Evolutionary conservation across 2,113 vertebrate genomes (phyloP), one percentile per base, ranked within the genome.

Genomic region (Macroglossus sobrinus): DNA sequence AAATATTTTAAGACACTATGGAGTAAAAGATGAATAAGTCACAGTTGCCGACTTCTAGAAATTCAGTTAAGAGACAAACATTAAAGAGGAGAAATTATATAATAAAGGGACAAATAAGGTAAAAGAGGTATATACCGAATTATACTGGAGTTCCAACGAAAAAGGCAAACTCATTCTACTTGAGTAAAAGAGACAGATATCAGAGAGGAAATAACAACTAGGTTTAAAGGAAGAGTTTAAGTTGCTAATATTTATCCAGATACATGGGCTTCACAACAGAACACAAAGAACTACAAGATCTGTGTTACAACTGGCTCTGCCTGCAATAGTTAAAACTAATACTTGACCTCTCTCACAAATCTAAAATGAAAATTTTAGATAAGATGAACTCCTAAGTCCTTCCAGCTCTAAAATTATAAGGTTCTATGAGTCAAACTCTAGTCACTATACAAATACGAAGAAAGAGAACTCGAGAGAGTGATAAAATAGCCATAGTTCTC

Each of bases 331-430:
- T 91, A 87, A 92, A 94, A 43, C 61, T 19, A 66, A 69, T 61
- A 93, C 35, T 63, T 66, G 89, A 94, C 30, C 30, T 92, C 47
- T 85, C 79, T 57, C 38, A 78, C 22, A 86, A 87, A 21, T 84
- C 61, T 89, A 86, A 97, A 96, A 74, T 79, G 33, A 69, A 96
- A 64, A 8, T 28, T 78, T 95, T 84, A 68, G 22, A 63, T 53
- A 85, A 92, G 40, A 89, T 81, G 72, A 84, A 92, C 24, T 40
- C 10, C 0, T 74, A 95, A 87, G 40, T 94, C 50, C n/a, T 93
- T 80, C 43, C 28, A 91, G 55, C 57, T 94, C 85, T 84, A 97
- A 92, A 92, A 79, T 72, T 22, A 84, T 19, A 68, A 45, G 47
- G 76, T 57, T 94, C 64, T 82, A 47, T 71, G n/a, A 92, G 45